Percentiles rank a stretch among this genome's conserved stretches.
These are phyloP conservation scores for Sinocyclocheilus anophthalmus DNA, from an alignment of 2,113 vertebrate species.

Conservation along the genomic window DNA sequence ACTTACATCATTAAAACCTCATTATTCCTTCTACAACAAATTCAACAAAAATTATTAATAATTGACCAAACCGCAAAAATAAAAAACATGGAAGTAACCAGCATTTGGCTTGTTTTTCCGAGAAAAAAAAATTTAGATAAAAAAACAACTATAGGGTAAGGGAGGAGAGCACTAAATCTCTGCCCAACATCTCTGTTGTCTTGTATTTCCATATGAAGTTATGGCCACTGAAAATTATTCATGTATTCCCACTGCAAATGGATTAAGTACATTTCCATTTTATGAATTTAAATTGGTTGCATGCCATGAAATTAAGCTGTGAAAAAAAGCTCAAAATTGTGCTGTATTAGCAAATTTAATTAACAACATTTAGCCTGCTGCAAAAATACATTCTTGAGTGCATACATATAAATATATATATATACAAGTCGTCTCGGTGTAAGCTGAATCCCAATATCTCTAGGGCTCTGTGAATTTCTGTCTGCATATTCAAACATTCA, in stretches of 20 bases:
- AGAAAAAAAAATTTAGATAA: too few species aligned
- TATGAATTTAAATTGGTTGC: background rate
- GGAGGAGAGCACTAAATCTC: background rate
- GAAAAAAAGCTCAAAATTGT: background rate
- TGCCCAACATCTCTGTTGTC: too few species aligned
- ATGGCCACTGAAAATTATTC: background rate
- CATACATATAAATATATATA: background rate
- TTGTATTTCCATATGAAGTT: background rate
- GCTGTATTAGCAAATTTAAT: background rate
- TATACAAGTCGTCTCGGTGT: background rate
- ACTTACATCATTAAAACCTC: too few species aligned
- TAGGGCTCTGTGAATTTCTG: background rate
- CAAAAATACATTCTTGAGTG: background rate
- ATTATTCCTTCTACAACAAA: too few species aligned
- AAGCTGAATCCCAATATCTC: background rate
- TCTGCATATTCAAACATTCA: constrained; percentile 12
- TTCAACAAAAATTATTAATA: too few species aligned
- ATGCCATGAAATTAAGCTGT: background rate
- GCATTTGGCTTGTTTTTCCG: too few species aligned
- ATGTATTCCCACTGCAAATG: constrained; percentile 12
- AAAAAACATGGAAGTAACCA: too few species aligned
- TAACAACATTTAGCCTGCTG: background rate
- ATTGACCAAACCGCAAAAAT: too few species aligned
- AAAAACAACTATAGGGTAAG: too few species aligned
- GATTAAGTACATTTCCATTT: constrained; percentile 8